Base-by-base conservation (phyloP, 2,797 vertebrate genomes). In the Emydoidea blandingii region DNA sequence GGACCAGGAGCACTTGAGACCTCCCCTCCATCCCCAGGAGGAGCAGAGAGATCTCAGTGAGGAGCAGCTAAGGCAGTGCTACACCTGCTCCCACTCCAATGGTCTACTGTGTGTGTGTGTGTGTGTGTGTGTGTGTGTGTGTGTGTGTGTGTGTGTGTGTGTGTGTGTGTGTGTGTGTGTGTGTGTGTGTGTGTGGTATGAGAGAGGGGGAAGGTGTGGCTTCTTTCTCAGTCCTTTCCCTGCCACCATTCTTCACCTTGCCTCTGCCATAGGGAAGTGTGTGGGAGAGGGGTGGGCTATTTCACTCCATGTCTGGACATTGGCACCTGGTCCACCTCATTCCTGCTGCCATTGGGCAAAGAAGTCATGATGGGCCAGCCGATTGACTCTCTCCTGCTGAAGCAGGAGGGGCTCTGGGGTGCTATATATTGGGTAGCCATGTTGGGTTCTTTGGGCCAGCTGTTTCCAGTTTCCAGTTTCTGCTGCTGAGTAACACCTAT, bases 401-500 rank as follows among this genome's bases (percentile, higher is more conserved):
- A 76, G 23, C 23, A 44, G 44, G 25, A 47, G 6, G 41, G 44
- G 41, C 7, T 44, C 14, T 76, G 14, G 23, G 2, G 41, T 44
- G 44, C 44, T 49, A 15, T 25, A 31, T 14, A 7, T 62, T 62
- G 6, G 14, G 27, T 44, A 78, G 44, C 25, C 41, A 29, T 18
- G 23, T 16, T 29, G 44, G 44, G 12, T 49, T 78, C 27, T 78
- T 44, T 27, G 41, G 50, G 93, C 86, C 7, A 52, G 3, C 81
- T 90, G 21, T 23, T 92, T 96, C 47, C 44, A 90, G 21, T 23
- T 92, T 96, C 47, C 44, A 90, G 34, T 88, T 96, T 93, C 56
- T 91, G 6, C 41, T 76, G 15, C 65, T 92, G 27, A 85, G 76
- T 53, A 86, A 82, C 78, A 96, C 81, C 44, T 84, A 88, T 91